These are phyloP conservation scores for Melopsittacus undulatus DNA, from an alignment of 2,797 vertebrate genomes.

Conservation along the genomic window DNA sequence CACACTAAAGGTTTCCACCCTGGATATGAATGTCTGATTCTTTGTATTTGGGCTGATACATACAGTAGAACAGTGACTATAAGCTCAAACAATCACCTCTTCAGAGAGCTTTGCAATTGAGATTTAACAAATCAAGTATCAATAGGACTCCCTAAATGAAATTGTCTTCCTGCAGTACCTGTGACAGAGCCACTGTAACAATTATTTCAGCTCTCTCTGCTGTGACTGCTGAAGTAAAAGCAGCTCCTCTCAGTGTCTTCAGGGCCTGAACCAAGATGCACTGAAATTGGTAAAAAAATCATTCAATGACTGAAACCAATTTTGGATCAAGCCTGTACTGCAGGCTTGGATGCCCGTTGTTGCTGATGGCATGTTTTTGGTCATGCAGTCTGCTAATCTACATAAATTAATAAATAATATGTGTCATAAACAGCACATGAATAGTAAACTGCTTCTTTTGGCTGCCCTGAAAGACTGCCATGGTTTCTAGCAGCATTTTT, in stretches of 20 bases:
- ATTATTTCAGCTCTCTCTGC: slow-evolving; percentile 32
- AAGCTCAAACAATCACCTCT: not conserved
- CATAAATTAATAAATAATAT: slow-evolving; percentile 58
- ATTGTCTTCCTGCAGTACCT: slow-evolving; percentile 47
- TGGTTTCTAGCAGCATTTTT: not conserved
- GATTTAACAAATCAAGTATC: slow-evolving; percentile 41
- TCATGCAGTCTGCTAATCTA: slow-evolving; percentile 34
- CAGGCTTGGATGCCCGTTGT: not conserved
- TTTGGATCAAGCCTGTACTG: slow-evolving; percentile 22
- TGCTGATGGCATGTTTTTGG: slow-evolving; percentile 43
- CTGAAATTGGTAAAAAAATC: not conserved
- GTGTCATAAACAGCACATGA: slow-evolving; percentile 1
- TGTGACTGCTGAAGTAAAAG: slow-evolving; percentile 28
- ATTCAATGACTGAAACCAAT: not conserved
- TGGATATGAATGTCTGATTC: not conserved
- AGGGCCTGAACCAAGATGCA: not conserved
- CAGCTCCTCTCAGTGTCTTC: not conserved
- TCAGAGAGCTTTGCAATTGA: slow-evolving; percentile 10
- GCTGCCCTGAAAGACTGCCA: not conserved
- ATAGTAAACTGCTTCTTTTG: not conserved
- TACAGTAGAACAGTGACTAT: not conserved
- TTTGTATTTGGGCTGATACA: not conserved
- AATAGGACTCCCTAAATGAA: slow-evolving; percentile 28
- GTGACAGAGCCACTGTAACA: slow-evolving; percentile 23
- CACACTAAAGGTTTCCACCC: not conserved